Base-by-base conservation (phyloP, 1,140 invertebrate species). In the Dryas iulia region DNA sequence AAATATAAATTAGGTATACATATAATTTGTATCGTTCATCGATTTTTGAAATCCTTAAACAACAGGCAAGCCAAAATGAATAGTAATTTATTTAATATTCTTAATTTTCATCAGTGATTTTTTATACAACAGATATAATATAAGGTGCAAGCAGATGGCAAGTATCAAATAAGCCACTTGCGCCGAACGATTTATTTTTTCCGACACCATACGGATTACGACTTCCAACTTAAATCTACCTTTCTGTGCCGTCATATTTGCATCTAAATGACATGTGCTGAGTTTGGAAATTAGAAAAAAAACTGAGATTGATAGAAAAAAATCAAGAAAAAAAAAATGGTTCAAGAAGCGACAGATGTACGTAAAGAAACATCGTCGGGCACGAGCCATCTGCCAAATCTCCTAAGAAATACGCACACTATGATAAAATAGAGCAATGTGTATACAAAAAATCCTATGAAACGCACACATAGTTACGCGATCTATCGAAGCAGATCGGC, bases 331-430 rank as follows among this genome's bases (percentile, higher is more conserved):
- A 74, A 84, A 86, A 87, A 70, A 28, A 47, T 47, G 72, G 75
- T 74, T 74, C 61, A 79, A 86, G 83, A 69, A 80, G 63, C 88
- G 88, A 84, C 88, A 90, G 88, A 88, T 90, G 88, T 86, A 87
- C 83, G 78, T 78, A 86, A 89, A 87, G 86, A 87, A 90, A 79
- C 78, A 77, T 77, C 62, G 76, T 31, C 39, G 54, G 87, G 88
- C 88, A 90, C 88, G 88, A 88, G 88, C 88, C 88, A 88, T 90
- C 88, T 90, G 88, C 88, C 88, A 89, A 90, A 90, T 90, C 86
- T 87, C 77, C 76, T 79, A 86, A 87, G 83, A 79, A 82, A 71
- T 68, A 79, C 82, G 71, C 84, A 89, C 83, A 86, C 84, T 71
- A 0, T 24, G 47, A 66, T 47, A 69, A 21, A 70, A 59, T 68